Evolutionary conservation across 1,140 invertebrate species (phyloP).

Genomic region (Hypothenemus hampei): DNA sequence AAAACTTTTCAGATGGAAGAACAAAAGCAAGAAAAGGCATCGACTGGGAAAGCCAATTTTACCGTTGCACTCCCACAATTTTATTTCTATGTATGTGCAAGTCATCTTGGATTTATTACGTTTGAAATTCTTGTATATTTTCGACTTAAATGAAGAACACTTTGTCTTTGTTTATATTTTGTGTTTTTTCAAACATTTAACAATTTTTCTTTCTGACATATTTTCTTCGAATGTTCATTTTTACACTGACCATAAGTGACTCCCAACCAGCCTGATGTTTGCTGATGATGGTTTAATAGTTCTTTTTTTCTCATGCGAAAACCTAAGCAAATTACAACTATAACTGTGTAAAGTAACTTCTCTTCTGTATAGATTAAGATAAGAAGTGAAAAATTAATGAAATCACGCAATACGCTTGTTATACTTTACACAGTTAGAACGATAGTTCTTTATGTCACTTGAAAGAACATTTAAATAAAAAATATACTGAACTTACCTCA

Average conservation of each 20-base stretch:
- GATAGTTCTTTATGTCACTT: no score
- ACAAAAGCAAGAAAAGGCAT: slow-evolving; percentile 15
- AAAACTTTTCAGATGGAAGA: slow-evolving; percentile 28
- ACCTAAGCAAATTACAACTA: slow-evolving; percentile 4
- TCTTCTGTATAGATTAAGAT: slow-evolving; percentile 7
- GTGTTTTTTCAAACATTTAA: background rate
- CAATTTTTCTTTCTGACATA: no score
- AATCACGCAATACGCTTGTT: slow-evolving; percentile 20
- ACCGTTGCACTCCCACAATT: slow-evolving; percentile 21
- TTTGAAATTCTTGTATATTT: slow-evolving; percentile 15
- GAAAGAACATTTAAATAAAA: no score
- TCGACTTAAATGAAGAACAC: slow-evolving; percentile 7
- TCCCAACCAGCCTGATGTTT: no score
- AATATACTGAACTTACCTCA: no score
- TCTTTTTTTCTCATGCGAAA: no score
- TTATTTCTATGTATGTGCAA: slow-evolving; percentile 25
- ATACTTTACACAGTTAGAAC: slow-evolving; percentile 16
- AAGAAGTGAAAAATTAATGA: slow-evolving; percentile 15
- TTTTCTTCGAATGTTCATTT: no score
- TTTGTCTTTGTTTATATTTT: slow-evolving; percentile 6
- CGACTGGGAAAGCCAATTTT: slow-evolving; percentile 27
- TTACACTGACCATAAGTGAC: no score
- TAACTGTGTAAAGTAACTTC: slow-evolving; percentile 9
- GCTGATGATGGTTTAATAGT: no score
- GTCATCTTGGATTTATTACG: slow-evolving; percentile 25